These are phyloP conservation scores for Siphonodentalium dalli DNA, from an alignment of 2,888 invertebrate species.

Conservation along the genomic window DNA sequence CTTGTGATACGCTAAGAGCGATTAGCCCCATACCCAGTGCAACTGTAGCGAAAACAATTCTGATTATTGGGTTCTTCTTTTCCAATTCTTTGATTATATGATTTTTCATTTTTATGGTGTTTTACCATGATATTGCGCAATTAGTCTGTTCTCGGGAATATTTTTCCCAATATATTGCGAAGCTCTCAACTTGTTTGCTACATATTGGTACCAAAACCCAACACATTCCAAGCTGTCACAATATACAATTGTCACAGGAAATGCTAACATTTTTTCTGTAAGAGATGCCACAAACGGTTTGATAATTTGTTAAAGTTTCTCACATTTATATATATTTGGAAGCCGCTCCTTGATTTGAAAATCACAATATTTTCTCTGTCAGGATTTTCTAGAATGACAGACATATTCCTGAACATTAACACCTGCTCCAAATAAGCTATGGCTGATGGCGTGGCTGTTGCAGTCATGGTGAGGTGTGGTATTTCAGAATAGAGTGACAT, in stretches of 20 bases:
- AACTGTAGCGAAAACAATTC: slow-evolving; percentile 25
- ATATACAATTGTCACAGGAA: slow-evolving; percentile 22
- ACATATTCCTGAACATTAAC: slow-evolving; percentile 11
- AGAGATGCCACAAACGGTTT: slow-evolving; percentile 9
- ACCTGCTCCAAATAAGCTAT: slow-evolving; percentile 13
- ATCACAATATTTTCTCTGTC: slow-evolving; percentile 21
- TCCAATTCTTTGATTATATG: slow-evolving; percentile 20
- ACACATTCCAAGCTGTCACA: slow-evolving; percentile 20
- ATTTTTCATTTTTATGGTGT: slow-evolving; percentile 26
- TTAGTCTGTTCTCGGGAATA: slow-evolving; percentile 24
- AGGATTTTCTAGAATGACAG: slow-evolving; percentile 5
- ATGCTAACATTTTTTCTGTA: background rate
- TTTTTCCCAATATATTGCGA: slow-evolving; percentile 15
- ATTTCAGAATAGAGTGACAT: slow-evolving; percentile 9
- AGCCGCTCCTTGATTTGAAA: slow-evolving; percentile 4
- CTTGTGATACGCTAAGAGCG: slow-evolving; percentile 18
- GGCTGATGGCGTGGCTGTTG: slow-evolving; percentile 28
- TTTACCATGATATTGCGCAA: slow-evolving; percentile 28
- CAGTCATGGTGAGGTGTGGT: slow-evolving; percentile 26
- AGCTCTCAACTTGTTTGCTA: slow-evolving; percentile 14
- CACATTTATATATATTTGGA: slow-evolving; percentile 15
- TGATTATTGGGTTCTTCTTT: slow-evolving; percentile 15
- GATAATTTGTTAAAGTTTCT: slow-evolving; percentile 18
- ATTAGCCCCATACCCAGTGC: slow-evolving; percentile 30
- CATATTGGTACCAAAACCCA: slow-evolving; percentile 23